phyloP scores from a whole-genome alignment of 2,113 vertebrate species.

The Actenoides hombroni region DNA sequence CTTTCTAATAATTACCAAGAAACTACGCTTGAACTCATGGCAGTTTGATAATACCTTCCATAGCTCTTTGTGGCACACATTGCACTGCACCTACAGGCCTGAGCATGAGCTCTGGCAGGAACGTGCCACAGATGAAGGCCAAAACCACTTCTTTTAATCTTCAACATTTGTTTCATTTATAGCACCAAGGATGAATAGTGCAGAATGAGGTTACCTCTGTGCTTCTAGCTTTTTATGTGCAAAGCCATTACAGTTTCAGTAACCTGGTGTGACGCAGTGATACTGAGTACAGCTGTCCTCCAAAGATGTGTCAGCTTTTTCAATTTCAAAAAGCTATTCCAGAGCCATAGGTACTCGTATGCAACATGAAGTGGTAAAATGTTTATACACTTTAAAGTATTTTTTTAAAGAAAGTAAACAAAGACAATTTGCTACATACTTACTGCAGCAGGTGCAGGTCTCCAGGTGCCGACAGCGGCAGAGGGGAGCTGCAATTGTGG shows the following conservation, averaged over 20 bases:
- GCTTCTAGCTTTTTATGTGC: neutral
- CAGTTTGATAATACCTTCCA: neutral
- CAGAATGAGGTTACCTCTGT: neutral
- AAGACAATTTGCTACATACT: neutral
- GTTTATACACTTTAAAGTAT: neutral
- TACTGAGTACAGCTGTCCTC: accelerated
- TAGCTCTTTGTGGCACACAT: accelerated
- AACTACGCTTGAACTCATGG: neutral
- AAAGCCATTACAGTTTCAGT: neutral
- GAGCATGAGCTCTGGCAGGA: neutral
- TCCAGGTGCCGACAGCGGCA: accelerated
- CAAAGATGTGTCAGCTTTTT: neutral
- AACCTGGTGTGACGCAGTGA: neutral
- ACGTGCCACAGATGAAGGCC: neutral
- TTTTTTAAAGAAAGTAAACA: neutral
- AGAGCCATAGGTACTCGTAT: accelerated
- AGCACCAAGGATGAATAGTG: neutral
- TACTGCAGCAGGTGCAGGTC: accelerated
- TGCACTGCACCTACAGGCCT: neutral
- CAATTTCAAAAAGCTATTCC: neutral
- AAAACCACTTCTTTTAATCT: neutral
- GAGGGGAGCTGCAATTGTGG: too few relatives aligned
- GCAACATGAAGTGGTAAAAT: neutral
- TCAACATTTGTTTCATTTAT: neutral
- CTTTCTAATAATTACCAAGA: neutral